Base-by-base conservation (phyloP, 2,113 vertebrate genomes). In the Ascaphus truei region DNA sequence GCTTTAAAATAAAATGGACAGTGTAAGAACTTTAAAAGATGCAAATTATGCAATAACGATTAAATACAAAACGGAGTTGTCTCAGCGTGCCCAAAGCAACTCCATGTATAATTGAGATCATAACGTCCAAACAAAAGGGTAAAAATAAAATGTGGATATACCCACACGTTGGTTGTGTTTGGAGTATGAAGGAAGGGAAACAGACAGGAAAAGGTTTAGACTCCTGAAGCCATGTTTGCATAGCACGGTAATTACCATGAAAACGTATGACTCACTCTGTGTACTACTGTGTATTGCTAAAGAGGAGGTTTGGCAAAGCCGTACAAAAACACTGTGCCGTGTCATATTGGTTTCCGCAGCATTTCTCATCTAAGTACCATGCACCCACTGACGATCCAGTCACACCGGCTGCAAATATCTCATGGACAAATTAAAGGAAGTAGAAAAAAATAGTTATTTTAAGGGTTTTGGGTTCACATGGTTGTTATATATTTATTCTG, bases 261-360 rank as follows among this genome's bases (percentile, higher is more conserved):
- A 77, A 82, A 83, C 75, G 60, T 74, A 78, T 85, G 85, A 85
- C 80, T 85, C 84, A 84, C 56, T 76, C 66, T 73, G 75, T 73
- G 71, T 73, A 79, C 77, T 78, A 77, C 79, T 77, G 76, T 77
- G 73, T 0, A 0, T 76, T 77, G 72, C 78, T 81, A 73, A 76
- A 77, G 72, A 77, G 67, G 72, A 75, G 75, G 65, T 72, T 77
- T 83, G 80, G 83, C 83, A 78, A 67, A 67, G 58, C 59, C 62
- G 16, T 58, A 73, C 73, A 77, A 73, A 79, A 81, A 83, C 37
- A 64, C 74, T 76, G 72, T 78, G 77, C 82, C 71, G 73, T 74
- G 73, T 62, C 77, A 77, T 64, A 78, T 61, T 74, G 73, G 77
- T 77, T 80, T 79, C 75, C 71, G 71, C 15, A 33, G 65, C 53